phyloP scores from a whole-genome alignment of 2,797 vertebrate species.

The Acanthurus tractus region DNA sequence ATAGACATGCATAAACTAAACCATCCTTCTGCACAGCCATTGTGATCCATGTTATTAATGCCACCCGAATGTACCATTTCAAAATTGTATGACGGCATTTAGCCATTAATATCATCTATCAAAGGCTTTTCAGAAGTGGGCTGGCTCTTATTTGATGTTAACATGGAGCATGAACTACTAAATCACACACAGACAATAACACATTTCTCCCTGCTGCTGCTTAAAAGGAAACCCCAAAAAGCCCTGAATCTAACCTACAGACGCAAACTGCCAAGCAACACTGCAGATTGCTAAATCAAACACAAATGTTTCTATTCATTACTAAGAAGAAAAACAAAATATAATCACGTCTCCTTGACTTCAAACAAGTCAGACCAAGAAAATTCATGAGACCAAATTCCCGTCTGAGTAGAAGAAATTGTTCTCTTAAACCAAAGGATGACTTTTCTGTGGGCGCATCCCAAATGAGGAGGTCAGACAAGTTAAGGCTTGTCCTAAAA shows the following conservation, averaged over 20 bases:
- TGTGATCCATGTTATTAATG: conserved; percentile 68
- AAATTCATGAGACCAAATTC: conserved; percentile 43
- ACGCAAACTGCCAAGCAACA: conserved; percentile 25
- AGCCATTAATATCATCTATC: conserved; percentile 78
- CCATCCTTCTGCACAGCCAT: conserved; percentile 44
- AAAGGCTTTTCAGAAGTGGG: conserved; percentile 77
- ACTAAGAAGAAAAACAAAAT: conserved; percentile 51
- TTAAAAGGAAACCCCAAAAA: conserved; percentile 57
- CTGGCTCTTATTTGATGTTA: conserved; percentile 75
- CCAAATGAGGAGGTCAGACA: conserved; percentile 75
- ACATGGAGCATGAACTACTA: conserved; percentile 72
- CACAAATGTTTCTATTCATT: conserved; percentile 62
- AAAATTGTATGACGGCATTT: conserved; percentile 66
- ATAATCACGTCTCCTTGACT: conserved; percentile 42
- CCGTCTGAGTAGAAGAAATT: conserved; percentile 53
- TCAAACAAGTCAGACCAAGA: conserved; percentile 47
- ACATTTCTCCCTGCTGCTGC: conserved; percentile 60
- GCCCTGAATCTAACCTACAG: conserved; percentile 41
- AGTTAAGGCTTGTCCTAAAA: conserved; percentile 79
- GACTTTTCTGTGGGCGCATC: conserved; percentile 65
- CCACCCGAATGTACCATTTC: conserved; percentile 63
- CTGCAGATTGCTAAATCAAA: conserved; percentile 56
- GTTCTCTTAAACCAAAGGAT: conserved; percentile 42
- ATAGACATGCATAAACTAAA: conserved; percentile 59
- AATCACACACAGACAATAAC: conserved; percentile 82